Conservation (phyloP, 2,113 vertebrate genomes). For the Xerus inauris region DNA sequence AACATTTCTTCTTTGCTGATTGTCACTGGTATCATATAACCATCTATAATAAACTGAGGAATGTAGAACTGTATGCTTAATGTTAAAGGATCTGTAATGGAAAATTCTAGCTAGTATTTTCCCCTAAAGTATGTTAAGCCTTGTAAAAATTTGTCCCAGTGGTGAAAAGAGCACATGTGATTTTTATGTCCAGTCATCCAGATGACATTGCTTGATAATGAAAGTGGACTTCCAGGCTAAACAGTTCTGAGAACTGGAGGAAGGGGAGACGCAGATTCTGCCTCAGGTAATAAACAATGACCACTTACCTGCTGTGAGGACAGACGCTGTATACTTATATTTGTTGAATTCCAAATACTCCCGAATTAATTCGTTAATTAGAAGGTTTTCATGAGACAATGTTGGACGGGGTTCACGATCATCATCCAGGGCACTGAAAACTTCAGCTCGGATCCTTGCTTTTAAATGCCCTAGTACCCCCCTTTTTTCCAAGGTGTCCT, state of each 20-base stretch:
- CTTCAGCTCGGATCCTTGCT: constrained; percentile 95
- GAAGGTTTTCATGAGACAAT: constrained; percentile 93
- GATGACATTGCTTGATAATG: background rate
- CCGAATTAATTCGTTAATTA: constrained; percentile 96
- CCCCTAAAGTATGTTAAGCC: background rate
- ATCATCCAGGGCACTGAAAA: constrained; percentile 94
- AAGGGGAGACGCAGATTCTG: background rate
- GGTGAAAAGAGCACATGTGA: background rate
- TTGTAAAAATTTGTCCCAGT: background rate
- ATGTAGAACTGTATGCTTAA: background rate
- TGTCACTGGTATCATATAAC: background rate
- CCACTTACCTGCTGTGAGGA: constrained; percentile 91
- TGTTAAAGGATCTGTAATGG: background rate
- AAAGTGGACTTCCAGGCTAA: background rate
- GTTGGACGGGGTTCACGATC: constrained; percentile 88
- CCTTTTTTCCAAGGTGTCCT: constrained; percentile 93
- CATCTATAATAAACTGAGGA: background rate
- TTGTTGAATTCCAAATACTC: constrained; percentile 98
- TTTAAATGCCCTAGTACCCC: constrained; percentile 93
- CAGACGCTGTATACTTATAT: constrained; percentile 92
- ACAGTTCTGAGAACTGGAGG: background rate
- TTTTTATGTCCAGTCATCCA: background rate
- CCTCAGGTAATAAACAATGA: background rate
- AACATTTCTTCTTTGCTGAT: background rate
- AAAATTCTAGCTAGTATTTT: background rate